A percentile compares a stretch with the other conserved stretches of the same genome.
Conservation (phyloP, 2,113 vertebrate species). For the Formicarius rufipectus region DNA sequence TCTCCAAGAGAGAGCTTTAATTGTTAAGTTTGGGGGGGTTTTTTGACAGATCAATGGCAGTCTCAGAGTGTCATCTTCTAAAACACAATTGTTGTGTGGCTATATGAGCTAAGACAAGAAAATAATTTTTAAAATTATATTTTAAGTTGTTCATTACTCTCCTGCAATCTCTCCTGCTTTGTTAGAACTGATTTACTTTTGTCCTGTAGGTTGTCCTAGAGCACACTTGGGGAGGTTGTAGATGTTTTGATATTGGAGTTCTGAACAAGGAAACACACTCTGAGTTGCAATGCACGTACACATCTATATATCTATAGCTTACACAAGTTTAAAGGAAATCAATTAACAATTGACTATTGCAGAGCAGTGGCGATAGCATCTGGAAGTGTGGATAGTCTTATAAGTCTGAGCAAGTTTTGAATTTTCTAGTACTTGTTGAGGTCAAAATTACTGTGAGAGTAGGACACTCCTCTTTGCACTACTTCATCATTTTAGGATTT, state of each 20-base stretch:
- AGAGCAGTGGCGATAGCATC: background rate
- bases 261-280: background rate
- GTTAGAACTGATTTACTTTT: background rate
- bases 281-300: background rate
- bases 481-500: background rate
- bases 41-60: background rate
- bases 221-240: background rate
- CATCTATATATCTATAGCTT: slow-evolving; percentile 46
- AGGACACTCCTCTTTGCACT: background rate
- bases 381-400: background rate
- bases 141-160: background rate
- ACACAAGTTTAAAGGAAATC: slow-evolving; percentile 47
- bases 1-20: background rate
- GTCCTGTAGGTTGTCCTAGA: background rate
- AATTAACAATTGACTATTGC: slow-evolving; percentile 42
- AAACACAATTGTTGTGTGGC: background rate
- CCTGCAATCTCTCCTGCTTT: background rate
- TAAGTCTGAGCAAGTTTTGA: background rate
- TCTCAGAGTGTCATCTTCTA: background rate
- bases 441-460: background rate
- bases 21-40: background rate
- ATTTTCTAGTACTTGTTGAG: background rate
- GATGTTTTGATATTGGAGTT: slow-evolving; percentile 3
- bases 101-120: background rate
- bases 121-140: background rate